Conservation (phyloP, 2,888 invertebrate species). For the Stenichneumon culpator region DNA sequence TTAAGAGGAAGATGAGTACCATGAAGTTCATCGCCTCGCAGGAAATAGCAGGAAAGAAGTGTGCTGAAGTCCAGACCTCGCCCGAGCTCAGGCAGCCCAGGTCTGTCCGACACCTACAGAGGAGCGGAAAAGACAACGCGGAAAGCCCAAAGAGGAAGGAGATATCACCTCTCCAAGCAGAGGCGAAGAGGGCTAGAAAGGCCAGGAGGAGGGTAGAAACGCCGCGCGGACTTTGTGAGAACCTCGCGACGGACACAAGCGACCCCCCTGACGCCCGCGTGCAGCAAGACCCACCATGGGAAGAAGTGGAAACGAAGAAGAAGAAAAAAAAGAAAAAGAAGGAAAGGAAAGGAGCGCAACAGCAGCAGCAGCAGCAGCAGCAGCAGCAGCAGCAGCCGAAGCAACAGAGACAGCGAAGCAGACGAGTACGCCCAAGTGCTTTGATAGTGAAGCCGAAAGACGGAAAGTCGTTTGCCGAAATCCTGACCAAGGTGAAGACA, state of each 20-base stretch:
- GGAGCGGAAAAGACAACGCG: neutral
- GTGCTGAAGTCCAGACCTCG: neutral
- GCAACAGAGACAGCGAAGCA: too few relatives aligned
- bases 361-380: too few relatives aligned
- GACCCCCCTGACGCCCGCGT: neutral
- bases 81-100: neutral
- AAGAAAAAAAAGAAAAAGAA: slow-evolving; percentile 4
- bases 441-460: too few relatives aligned
- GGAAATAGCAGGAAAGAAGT: neutral
- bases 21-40: slow-evolving; percentile 12
- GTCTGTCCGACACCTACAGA: neutral
- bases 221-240: neutral
- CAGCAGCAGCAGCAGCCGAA: too few relatives aligned
- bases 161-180: too few relatives aligned
- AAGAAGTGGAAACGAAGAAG: neutral
- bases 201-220: neutral
- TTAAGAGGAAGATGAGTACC: too few relatives aligned
- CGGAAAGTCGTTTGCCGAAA: too few relatives aligned
- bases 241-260: neutral
- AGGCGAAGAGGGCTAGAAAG: neutral
- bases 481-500: too few relatives aligned
- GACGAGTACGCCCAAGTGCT: too few relatives aligned
- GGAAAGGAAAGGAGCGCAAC: too few relatives aligned
- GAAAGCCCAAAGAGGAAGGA: too few relatives aligned
- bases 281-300: neutral